Evolutionary conservation across 2,888 invertebrate genomes (phyloP), one percentile per base, ranked within the genome.

Genomic region (Odontocolon sp.): DNA sequence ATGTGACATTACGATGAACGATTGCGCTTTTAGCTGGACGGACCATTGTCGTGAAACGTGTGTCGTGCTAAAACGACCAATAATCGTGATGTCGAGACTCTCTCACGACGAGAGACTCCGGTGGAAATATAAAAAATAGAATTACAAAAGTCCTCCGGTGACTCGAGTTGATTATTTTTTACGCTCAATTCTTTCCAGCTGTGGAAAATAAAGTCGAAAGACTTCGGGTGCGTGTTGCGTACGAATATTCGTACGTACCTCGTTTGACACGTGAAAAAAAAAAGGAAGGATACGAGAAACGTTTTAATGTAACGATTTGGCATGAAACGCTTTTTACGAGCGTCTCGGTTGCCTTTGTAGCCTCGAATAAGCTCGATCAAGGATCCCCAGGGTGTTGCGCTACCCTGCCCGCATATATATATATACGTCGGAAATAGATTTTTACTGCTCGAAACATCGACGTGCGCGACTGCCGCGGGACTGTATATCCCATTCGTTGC

Each of bases 1-100:
- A 86, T 86, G 85, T 85, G 86, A 86, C 86, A 86, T 86, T 86
- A 86, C 83, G 82, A 82, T 83, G 84, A 85, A 85, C 81, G 83
- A 85, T 61, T 50, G 50, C 52, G 45, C 61, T 8, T 16, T 26
- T 21, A 18, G 57, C 40, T 77, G 81, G 74, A 82, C 82, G 75
- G 71, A 73, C 77, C 78, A 75, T 81, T 82, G 83, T 81, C 71
- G 47, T 69, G 59, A 54, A 77, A 77, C 71, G 52, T 67, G 67
- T 71, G 71, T 76, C 67, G 56, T 47, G 36, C 45, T 47, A 57
- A 50, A 45, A 40, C 33, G 38, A 36, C 54, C 66, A 57, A 38
- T 66, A 40, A 28, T 40, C 26, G 8, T 28, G 11, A 9, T 28
- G 9, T 9, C 40, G 40, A n/a, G n/a, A n/a, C n/a, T 26, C 16